phyloP scores from a whole-genome alignment of 2,888 invertebrate species.

The Pherbina coryleti region DNA sequence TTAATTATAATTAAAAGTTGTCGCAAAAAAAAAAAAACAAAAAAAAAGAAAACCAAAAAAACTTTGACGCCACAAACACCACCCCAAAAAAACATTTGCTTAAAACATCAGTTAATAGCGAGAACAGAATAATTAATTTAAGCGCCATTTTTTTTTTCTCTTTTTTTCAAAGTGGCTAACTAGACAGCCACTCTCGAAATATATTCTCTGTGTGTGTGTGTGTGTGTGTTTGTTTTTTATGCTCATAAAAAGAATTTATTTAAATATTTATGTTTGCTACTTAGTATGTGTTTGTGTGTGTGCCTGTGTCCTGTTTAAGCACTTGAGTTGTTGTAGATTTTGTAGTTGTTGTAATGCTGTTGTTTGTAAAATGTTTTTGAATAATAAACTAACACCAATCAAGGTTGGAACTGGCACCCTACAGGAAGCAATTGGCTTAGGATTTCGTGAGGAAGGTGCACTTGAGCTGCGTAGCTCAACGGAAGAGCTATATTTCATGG shows the following conservation, averaged over 20 bases:
- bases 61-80: too few species aligned
- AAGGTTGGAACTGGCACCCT: constrained; percentile 71
- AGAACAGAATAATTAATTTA: too few species aligned
- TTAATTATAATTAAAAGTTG: too few species aligned
- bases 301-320: neutral
- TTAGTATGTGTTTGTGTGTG: neutral
- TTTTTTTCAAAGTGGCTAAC: too few species aligned
- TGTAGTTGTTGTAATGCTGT: constrained; percentile 4
- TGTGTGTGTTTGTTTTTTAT: neutral
- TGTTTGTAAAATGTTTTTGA: constrained; percentile 18
- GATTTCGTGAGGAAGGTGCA: constrained; percentile 83
- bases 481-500: constrained; percentile 88
- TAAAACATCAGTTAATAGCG: too few species aligned
- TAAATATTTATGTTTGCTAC: neutral
- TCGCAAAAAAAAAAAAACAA: too few species aligned
- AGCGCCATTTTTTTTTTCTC: too few species aligned
- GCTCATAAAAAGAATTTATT: neutral
- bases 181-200: neutral
- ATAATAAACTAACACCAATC: constrained; percentile 51
- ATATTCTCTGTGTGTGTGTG: neutral
- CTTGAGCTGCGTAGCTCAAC: constrained; percentile 88
- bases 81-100: too few species aligned
- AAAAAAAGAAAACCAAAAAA: too few species aligned
- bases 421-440: constrained; percentile 71
- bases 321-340: constrained; percentile 1